Evolutionary conservation across 1,140 invertebrate species (phyloP).

Genomic region (Dolichoris vasculosae): DNA sequence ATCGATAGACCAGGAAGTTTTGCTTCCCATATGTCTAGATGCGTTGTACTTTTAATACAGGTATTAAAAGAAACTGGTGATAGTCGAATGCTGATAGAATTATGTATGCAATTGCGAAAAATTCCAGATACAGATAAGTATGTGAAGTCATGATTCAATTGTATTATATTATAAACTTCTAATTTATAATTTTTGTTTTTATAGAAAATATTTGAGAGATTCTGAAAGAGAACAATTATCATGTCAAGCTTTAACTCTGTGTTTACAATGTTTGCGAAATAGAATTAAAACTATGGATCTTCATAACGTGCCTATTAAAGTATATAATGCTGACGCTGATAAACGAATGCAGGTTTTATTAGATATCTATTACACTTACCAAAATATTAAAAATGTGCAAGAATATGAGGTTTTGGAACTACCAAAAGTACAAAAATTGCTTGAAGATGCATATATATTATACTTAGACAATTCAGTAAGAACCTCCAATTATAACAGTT

Average conservation of each 20-base stretch:
- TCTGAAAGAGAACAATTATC: slow-evolving; percentile 85
- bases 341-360: slow-evolving; percentile 73
- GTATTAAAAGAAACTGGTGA: slow-evolving; percentile 87
- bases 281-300: slow-evolving; percentile 68
- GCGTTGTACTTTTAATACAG: slow-evolving; percentile 86
- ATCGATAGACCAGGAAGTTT: slow-evolving; percentile 94
- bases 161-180: background rate
- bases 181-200: slow-evolving; percentile 45
- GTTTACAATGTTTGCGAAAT: slow-evolving; percentile 77
- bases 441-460: slow-evolving; percentile 79
- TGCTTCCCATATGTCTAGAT: slow-evolving; percentile 91
- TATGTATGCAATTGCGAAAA: slow-evolving; percentile 85
- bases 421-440: slow-evolving; percentile 74
- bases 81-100: slow-evolving; percentile 85
- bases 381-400: slow-evolving; percentile 77
- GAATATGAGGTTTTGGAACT: slow-evolving; percentile 74
- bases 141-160: slow-evolving; percentile 1
- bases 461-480: slow-evolving; percentile 72
- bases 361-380: slow-evolving; percentile 79
- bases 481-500: slow-evolving; percentile 6
- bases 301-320: slow-evolving; percentile 53
- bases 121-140: slow-evolving; percentile 89
- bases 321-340: slow-evolving; percentile 58
- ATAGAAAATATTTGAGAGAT: slow-evolving; percentile 86
- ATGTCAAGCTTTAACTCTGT: slow-evolving; percentile 83